Evolutionary conservation across 2,113 vertebrate species (phyloP), one percentile per base, ranked within the genome.

Genomic region (Microcebus griseorufus): DNA sequence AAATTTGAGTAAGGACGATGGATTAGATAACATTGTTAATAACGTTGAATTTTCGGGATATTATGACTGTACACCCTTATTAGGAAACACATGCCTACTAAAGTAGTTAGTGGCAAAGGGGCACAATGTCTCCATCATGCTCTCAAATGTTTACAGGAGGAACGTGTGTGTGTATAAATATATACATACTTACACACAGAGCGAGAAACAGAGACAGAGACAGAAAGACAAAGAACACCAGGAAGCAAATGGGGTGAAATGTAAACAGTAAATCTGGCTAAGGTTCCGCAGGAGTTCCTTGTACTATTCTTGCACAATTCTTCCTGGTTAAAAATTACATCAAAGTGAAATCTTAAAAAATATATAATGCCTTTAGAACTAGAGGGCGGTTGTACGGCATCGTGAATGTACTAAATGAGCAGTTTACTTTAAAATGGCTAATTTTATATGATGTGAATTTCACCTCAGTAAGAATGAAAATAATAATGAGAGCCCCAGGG

Each of bases 121-220:
- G 3, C 37, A 45, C 5, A 22, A 3, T 4, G 11, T 34, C 25
- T 48, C 14, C 83, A 55, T 22, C 48, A 64, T 5, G 39, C 7
- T 53, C 81, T 75, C 6, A 22, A 48, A 32, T 29, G 18, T 53
- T 11, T 64, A 11, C 13, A 8, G 18, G 25, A 18, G 1, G 23
- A 64, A 23, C 27, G 13, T 32, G 25, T 25, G 62, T 8, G 20
- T 0, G 25, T 8, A 12, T 0, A 25, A 34, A 17, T 3, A 39
- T 9, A 29, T 10, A 14, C 3, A 37, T 8, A 22, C 6, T 32
- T 3, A 1, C 25, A 45, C 0, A 14, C 2, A 55, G 45, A 32
- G 32, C 14, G 11, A 25, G 27, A 72, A 3, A 75, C 6, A 13
- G 42, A 17, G 1, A 10, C 16, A 20, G 7, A 48, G 9, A 78